Evolutionary conservation across 1,140 invertebrate genomes (phyloP).

Genomic region (Zaprionus inermis): DNA sequence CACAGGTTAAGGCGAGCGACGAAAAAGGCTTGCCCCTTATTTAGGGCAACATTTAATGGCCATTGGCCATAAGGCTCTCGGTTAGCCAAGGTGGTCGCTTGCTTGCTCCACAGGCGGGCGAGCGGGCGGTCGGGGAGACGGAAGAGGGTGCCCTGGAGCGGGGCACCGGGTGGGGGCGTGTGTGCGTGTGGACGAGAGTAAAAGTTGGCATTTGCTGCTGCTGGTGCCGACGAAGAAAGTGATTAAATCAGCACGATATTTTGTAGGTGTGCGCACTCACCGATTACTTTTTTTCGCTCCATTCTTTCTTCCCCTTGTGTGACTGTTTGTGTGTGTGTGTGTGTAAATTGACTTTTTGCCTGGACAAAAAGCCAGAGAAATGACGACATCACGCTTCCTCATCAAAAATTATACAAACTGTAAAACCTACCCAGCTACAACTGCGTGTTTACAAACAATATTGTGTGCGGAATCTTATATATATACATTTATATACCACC

Average conservation of each 20-base stretch:
- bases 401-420: slow-evolving; percentile 57
- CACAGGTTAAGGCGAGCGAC: slow-evolving; percentile 47
- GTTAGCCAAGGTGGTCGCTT: slow-evolving; percentile 45
- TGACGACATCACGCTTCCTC: slow-evolving; percentile 76
- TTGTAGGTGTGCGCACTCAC: slow-evolving; percentile 79
- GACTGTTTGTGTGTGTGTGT: slow-evolving; percentile 37
- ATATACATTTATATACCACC: slow-evolving; percentile 4
- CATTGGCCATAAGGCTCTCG: slow-evolving; percentile 72
- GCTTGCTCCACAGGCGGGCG: neutral
- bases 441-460: slow-evolving; percentile 57
- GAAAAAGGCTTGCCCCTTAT: slow-evolving; percentile 78
- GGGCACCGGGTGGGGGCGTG: slow-evolving; percentile 15
- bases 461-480: slow-evolving; percentile 37
- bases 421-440: slow-evolving; percentile 47
- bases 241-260: slow-evolving; percentile 82
- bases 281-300: slow-evolving; percentile 64
- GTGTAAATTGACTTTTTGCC: slow-evolving; percentile 76
- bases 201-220: slow-evolving; percentile 71
- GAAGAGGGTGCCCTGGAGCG: neutral
- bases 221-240: slow-evolving; percentile 76
- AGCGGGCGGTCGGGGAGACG: neutral
- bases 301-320: slow-evolving; percentile 33
- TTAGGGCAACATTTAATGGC: slow-evolving; percentile 81
- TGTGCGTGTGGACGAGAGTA: slow-evolving; percentile 70
- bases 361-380: slow-evolving; percentile 75